Evolutionary conservation across 2,113 vertebrate genomes (phyloP), one percentile per base, ranked within the genome.

Genomic region (Brienomyrus longianalis): DNA sequence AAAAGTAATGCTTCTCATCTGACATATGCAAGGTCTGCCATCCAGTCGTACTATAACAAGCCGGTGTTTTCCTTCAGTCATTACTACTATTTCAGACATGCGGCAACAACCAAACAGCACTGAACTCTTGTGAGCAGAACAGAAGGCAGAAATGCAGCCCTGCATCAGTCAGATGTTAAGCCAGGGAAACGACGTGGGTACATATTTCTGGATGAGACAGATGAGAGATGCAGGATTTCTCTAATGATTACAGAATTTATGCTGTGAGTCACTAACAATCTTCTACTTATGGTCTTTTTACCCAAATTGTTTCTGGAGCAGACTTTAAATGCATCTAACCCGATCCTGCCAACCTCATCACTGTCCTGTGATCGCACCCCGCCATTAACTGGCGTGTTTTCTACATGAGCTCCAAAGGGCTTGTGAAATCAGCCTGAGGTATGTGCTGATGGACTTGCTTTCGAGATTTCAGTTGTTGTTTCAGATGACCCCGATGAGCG

Each of bases 381-480:
- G 66, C 19, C 35, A 50, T 35, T 87, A 35, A 31, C 51, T 54
- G 50, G 51, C 9, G 51, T 13, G 23, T 84, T 84, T 48, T 45
- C 56, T 21, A 31, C 54, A n/a, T 31, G 19, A 39, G 19, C 54
- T n/a, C 23, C 35, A 31, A 87, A 23, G 47, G 89, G 83, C 77
- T 51, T 80, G 87, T 89, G 83, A 87, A 89, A 89, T 90, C 86
- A 48, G 51, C 35, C 86, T 47, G 88, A 90, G 84, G 90, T 77
- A 19, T 48, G 66, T 89, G 85, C 10, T 51, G 90, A 89, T 85
- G 89, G 48, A 31, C 52, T 62, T 3, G 80, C 10, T 54, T 86
- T 19, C 85, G 59, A 45, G 31, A 19, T 11, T 45, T 86, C 48
- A 39, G 39, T 39, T 39, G 39, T 1, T 0, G 47, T 6, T 39